Evolutionary conservation across 2,797 vertebrate species (phyloP).

Genomic region (Myotis vivesi): DNA sequence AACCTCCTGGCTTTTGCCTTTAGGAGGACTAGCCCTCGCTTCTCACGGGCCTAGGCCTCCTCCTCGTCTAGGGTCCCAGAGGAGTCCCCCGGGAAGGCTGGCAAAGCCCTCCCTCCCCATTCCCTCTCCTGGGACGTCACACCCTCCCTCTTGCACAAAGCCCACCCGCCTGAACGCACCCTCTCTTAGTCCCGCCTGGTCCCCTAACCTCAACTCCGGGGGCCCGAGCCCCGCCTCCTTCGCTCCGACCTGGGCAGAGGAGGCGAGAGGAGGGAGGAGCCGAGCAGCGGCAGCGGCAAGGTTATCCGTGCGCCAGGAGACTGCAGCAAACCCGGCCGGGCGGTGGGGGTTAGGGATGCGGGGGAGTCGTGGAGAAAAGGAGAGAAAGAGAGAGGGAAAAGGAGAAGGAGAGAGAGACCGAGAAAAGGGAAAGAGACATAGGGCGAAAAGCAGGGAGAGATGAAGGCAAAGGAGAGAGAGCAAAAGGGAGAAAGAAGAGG

Average conservation of each 20-base stretch:
- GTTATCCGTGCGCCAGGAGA: conserved; percentile 74
- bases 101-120: not conserved
- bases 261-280: not conserved
- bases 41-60: not conserved
- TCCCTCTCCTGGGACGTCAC: not conserved
- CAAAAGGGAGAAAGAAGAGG: not conserved
- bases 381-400: not conserved
- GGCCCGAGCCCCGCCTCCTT: not conserved
- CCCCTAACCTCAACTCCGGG: not conserved
- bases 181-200: not conserved
- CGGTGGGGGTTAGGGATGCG: not conserved
- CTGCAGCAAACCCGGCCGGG: conserved; percentile 70
- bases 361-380: not conserved
- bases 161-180: not conserved
- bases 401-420: accelerated
- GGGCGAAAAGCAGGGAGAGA: not conserved
- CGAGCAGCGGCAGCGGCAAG: conserved; percentile 52
- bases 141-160: not conserved
- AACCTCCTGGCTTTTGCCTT: not conserved
- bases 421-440: not conserved
- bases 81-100: not conserved
- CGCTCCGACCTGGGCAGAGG: not conserved
- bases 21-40: not conserved
- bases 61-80: not conserved
- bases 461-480: not conserved